Evolutionary conservation across 2,888 invertebrate genomes (phyloP).

Genomic region (Synergus umbraculus): DNA sequence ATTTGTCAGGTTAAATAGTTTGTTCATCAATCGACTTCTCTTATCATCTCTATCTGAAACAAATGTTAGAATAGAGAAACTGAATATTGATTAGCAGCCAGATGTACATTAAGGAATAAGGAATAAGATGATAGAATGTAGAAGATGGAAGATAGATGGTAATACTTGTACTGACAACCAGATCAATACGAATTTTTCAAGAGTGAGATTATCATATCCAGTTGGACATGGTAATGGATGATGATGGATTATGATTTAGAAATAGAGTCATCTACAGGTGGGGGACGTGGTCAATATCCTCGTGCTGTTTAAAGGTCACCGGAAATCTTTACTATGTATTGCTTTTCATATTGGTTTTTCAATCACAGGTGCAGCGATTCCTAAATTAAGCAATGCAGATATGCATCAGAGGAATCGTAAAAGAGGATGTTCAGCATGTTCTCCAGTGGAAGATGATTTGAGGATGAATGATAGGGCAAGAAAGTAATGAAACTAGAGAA

Average conservation of each 20-base stretch:
- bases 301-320: no score
- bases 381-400: no score
- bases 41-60: slow-evolving; percentile 29
- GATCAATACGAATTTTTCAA: neutral
- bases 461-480: slow-evolving; percentile 39
- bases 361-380: no score
- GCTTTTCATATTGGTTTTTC: neutral
- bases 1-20: slow-evolving; percentile 19
- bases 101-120: neutral
- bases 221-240: neutral
- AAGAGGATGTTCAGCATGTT: neutral
- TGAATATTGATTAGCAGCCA: slow-evolving; percentile 8
- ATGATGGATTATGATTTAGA: neutral
- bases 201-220: slow-evolving; percentile 16
- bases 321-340: neutral
- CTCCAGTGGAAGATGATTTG: neutral
- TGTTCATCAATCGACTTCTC: slow-evolving; percentile 18
- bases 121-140: neutral
- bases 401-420: no score
- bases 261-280: neutral
- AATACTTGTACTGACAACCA: neutral
- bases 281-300: neutral
- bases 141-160: slow-evolving; percentile 2
- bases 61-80: slow-evolving; percentile 29
- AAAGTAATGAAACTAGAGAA: slow-evolving; percentile 35